Evolutionary conservation across 2,888 invertebrate species (phyloP).

Genomic region (Temnothorax rugatulus): DNA sequence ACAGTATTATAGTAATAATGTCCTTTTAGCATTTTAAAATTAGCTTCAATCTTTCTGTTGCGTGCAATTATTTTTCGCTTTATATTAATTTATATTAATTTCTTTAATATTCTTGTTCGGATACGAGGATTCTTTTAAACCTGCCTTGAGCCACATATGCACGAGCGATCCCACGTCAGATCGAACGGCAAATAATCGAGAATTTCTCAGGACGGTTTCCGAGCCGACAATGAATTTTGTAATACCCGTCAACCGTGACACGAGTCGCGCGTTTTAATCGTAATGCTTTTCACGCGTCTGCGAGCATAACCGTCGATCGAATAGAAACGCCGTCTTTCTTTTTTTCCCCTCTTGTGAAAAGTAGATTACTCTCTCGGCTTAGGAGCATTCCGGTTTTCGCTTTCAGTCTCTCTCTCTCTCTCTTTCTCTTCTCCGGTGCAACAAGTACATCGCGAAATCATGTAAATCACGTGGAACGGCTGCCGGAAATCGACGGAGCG

Average conservation of each 20-base stretch:
- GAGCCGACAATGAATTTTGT: slow-evolving; percentile 35
- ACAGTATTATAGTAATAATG: background rate
- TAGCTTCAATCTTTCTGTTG: background rate
- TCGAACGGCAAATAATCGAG: background rate
- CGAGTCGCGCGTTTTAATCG: slow-evolving; percentile 36
- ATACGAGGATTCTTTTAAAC: background rate
- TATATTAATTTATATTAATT: too few species aligned
- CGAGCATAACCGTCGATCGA: slow-evolving; percentile 16
- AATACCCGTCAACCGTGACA: slow-evolving; percentile 45
- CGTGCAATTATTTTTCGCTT: background rate
- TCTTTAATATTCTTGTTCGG: background rate
- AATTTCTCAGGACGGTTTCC: slow-evolving; percentile 22
- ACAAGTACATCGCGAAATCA: slow-evolving; percentile 61
- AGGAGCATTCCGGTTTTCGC: slow-evolving; percentile 70
- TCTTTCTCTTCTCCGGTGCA: slow-evolving; percentile 19
- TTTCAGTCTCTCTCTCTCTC: slow-evolving; percentile 64
- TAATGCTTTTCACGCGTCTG: slow-evolving; percentile 41
- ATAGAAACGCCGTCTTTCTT: slow-evolving; percentile 24
- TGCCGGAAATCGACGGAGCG: slow-evolving; percentile 64
- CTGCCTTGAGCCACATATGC: background rate
- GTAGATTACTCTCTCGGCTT: slow-evolving; percentile 25
- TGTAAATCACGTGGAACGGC: slow-evolving; percentile 67
- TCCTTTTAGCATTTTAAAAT: background rate
- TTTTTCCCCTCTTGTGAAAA: slow-evolving; percentile 31
- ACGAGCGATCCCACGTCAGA: background rate